phyloP scores from a whole-genome alignment of 2,113 vertebrate species.

The Gavia stellata region DNA sequence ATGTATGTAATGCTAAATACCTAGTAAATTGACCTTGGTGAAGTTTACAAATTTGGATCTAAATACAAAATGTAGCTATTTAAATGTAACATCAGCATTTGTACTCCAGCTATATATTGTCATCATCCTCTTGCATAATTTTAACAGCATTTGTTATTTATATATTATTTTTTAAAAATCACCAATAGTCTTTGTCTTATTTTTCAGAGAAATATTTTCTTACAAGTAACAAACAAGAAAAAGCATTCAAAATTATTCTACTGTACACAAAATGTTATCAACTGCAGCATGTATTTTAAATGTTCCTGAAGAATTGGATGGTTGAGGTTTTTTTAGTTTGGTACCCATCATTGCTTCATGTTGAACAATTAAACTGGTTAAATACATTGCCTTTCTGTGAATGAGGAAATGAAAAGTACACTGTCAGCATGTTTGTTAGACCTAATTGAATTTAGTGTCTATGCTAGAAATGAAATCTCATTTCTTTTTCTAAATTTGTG shows the following conservation, averaged over 20 bases:
- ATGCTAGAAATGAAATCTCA: slow-evolving; percentile 3
- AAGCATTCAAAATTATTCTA: background rate
- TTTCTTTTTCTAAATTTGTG: slow-evolving; percentile 31
- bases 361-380: background rate
- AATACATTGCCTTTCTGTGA: background rate
- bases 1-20: background rate
- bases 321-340: background rate
- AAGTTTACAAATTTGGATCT: background rate
- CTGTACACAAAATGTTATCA: background rate
- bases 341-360: background rate
- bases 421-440: background rate
- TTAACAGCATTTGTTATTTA: background rate
- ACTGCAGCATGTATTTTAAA: background rate
- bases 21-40: background rate
- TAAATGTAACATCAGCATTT: background rate
- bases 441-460: slow-evolving; percentile 17
- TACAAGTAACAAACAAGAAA: background rate
- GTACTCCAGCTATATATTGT: background rate
- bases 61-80: background rate
- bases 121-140: background rate
- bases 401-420: slow-evolving; percentile 20
- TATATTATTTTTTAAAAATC: background rate
- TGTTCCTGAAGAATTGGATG: background rate
- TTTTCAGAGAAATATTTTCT: background rate
- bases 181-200: background rate